phyloP scores from a whole-genome alignment of 2,797 vertebrate species.

The Eulemur coronatus region DNA sequence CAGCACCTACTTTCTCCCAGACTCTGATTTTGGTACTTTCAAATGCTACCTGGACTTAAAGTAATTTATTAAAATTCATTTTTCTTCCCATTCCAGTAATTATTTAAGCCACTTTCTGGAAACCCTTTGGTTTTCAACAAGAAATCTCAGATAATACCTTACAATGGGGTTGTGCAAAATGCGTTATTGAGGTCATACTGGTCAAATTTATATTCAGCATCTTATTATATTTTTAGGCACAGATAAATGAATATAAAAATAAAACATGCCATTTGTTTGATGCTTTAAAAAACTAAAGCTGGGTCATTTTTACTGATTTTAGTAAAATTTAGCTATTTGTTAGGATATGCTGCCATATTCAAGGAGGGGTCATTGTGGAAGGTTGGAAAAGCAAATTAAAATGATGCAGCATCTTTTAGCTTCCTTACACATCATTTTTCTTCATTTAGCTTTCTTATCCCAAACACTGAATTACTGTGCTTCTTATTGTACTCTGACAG shows the following conservation, averaged over 20 bases:
- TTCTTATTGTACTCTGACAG: background rate
- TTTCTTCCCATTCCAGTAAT: background rate
- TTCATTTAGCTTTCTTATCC: background rate
- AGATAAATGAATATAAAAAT: constrained; percentile 42
- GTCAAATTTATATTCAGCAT: background rate
- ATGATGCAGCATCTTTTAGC: background rate
- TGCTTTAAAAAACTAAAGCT: background rate
- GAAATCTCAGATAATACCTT: background rate
- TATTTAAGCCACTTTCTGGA: background rate
- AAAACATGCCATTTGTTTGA: background rate
- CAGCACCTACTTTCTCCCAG: background rate
- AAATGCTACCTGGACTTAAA: background rate
- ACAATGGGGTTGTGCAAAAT: background rate
- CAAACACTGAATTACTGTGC: background rate
- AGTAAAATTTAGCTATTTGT: background rate
- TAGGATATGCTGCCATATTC: background rate
- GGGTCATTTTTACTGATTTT: background rate
- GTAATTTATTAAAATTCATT: background rate
- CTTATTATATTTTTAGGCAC: constrained; percentile 4
- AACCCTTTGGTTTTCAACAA: background rate
- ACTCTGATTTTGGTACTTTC: background rate
- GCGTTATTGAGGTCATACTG: background rate
- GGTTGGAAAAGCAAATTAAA: background rate
- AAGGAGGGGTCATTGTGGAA: background rate
- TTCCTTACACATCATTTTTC: background rate